These are phyloP conservation scores for Neomonachus schauinslandi DNA, from an alignment of 2,113 vertebrate genomes.

Conservation along the genomic window DNA sequence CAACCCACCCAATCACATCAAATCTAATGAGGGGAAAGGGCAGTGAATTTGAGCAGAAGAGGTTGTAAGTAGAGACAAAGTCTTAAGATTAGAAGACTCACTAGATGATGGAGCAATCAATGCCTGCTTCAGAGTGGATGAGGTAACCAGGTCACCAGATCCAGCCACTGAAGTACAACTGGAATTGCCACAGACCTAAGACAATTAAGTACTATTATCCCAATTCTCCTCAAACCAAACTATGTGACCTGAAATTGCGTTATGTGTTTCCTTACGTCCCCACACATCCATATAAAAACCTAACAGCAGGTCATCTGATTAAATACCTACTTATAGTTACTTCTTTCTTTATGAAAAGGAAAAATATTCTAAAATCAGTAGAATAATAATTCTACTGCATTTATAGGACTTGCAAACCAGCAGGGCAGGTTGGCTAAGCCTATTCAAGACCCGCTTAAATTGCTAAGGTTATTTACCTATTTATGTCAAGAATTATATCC, in stretches of 20 bases:
- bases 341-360: conserved; percentile 11
- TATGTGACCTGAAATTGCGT: neutral
- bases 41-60: neutral
- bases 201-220: neutral
- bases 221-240: neutral
- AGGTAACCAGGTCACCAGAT: neutral
- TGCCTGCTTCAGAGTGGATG: neutral
- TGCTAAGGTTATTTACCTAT: neutral
- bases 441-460: neutral
- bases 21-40: neutral
- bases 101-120: neutral
- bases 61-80: neutral
- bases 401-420: conserved; percentile 22
- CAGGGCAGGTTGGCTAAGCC: neutral
- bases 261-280: neutral
- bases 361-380: neutral
- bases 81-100: neutral
- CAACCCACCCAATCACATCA: neutral
- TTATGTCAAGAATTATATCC: neutral
- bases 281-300: neutral
- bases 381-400: neutral
- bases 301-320: neutral
- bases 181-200: neutral
- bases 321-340: neutral
- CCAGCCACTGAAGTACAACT: neutral